Evolutionary conservation across 2,797 vertebrate genomes (phyloP).

Genomic region (Sebastes kiyomatsui): DNA sequence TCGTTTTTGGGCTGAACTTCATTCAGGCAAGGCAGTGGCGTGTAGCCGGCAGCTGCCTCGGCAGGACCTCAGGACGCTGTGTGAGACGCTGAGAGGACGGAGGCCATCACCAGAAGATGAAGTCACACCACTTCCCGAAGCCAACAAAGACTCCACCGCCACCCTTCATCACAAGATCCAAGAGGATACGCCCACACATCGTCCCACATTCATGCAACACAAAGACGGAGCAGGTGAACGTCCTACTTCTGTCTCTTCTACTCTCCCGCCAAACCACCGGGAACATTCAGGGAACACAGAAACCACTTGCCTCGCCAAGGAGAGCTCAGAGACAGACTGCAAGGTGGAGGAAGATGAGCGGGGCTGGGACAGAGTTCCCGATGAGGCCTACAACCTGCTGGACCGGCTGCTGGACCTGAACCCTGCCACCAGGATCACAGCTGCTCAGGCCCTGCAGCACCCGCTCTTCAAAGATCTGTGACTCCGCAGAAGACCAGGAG

Average conservation of each 20-base stretch:
- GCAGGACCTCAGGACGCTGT: slow-evolving; percentile 91
- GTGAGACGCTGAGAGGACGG: slow-evolving; percentile 88
- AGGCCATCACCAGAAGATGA: slow-evolving; percentile 49
- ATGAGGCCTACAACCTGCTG: slow-evolving; percentile 91
- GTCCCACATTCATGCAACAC: neutral
- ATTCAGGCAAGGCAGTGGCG: slow-evolving; percentile 90
- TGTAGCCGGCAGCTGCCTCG: slow-evolving; percentile 92
- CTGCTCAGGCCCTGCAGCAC: slow-evolving; percentile 87
- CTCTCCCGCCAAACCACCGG: neutral
- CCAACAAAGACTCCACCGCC: neutral
- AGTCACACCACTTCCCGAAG: slow-evolving; percentile 31
- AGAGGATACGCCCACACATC: slow-evolving; percentile 20
- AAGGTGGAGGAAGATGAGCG: slow-evolving; percentile 25
- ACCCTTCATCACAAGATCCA: neutral
- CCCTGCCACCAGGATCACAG: slow-evolving; percentile 92
- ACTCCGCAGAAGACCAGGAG: neutral
- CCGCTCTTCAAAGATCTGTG: slow-evolving; percentile 86
- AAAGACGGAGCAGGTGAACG: neutral
- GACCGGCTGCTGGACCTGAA: slow-evolving; percentile 94
- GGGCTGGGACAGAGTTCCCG: slow-evolving; percentile 90
- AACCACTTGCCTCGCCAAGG: neutral
- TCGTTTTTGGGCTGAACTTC: neutral
- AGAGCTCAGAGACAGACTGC: neutral
- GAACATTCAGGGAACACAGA: neutral
- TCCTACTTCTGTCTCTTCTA: neutral